Conservation (phyloP, 1,140 invertebrate species). For the Pachyrhynchus sulphureomaculatus region DNA sequence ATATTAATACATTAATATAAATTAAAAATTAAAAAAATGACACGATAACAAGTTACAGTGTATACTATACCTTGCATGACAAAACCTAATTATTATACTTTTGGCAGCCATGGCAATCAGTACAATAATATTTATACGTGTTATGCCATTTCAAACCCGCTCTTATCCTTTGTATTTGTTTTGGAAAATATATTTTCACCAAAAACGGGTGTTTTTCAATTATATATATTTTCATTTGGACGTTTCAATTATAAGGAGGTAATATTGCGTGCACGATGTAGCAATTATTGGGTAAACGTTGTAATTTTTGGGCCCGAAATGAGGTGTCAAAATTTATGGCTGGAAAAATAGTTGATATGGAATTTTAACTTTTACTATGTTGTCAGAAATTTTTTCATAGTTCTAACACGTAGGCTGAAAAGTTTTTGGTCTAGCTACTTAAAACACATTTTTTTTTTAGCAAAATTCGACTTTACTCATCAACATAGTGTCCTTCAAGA, state of each 20-base stretch:
- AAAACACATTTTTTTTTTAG: too few species aligned
- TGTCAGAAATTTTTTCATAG: too few species aligned
- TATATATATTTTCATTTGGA: slow-evolving; percentile 4
- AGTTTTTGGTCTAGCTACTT: too few species aligned
- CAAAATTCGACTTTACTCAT: too few species aligned
- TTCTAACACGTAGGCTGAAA: too few species aligned
- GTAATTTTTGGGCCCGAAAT: slow-evolving; percentile 12
- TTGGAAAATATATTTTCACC: background rate
- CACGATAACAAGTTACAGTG: too few species aligned
- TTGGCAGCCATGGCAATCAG: background rate
- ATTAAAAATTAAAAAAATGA: too few species aligned
- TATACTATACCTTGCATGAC: too few species aligned
- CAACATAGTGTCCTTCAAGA: too few species aligned
- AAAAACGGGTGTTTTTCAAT: slow-evolving; percentile 7
- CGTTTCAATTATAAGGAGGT: slow-evolving; percentile 11
- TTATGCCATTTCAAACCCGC: background rate
- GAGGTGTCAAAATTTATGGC: background rate
- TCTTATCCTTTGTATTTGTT: background rate
- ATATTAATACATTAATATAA: too few species aligned
- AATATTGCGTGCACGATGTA: slow-evolving; percentile 13
- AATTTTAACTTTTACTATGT: background rate
- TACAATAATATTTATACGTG: background rate
- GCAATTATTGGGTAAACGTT: background rate
- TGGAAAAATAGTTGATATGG: too few species aligned
- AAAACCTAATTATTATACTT: too few species aligned